Conservation (phyloP, 2,888 invertebrate species). For the Pheosia tremula region DNA sequence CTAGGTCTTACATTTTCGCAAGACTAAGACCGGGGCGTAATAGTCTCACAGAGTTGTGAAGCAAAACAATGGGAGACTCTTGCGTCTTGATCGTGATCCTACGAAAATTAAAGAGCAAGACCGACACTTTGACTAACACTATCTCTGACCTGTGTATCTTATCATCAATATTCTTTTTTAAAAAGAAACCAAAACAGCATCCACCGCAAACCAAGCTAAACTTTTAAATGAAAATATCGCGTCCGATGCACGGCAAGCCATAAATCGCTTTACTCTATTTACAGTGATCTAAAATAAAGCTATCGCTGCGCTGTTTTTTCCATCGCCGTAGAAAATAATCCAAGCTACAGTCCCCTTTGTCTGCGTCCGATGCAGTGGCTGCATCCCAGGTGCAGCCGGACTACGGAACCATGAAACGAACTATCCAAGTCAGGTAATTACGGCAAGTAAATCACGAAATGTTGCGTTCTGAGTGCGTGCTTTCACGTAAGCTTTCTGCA, state of each 20-base stretch:
- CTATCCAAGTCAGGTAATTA: conserved; percentile 43
- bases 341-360: conserved; percentile 26
- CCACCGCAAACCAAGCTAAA: background rate
- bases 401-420: conserved; percentile 44
- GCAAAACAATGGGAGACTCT: too few species aligned
- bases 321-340: conserved; percentile 17
- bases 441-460: conserved; percentile 34
- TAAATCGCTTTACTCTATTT: conserved; percentile 16
- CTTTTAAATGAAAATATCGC: background rate
- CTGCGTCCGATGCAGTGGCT: conserved; percentile 23
- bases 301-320: conserved; percentile 18
- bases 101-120: too few species aligned
- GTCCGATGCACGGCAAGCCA: conserved; percentile 5
- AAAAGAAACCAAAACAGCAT: too few species aligned
- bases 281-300: conserved; percentile 14
- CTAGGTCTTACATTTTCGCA: too few species aligned
- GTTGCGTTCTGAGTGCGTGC: conserved; percentile 16
- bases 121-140: too few species aligned
- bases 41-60: too few species aligned
- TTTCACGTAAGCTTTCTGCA: conserved; percentile 16
- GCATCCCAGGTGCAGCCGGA: conserved; percentile 36
- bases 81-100: too few species aligned
- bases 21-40: too few species aligned
- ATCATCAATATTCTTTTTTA: too few species aligned
- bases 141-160: too few species aligned